phyloP scores from a whole-genome alignment of 2,797 vertebrate species.

The Rhinatrema bivittatum region DNA sequence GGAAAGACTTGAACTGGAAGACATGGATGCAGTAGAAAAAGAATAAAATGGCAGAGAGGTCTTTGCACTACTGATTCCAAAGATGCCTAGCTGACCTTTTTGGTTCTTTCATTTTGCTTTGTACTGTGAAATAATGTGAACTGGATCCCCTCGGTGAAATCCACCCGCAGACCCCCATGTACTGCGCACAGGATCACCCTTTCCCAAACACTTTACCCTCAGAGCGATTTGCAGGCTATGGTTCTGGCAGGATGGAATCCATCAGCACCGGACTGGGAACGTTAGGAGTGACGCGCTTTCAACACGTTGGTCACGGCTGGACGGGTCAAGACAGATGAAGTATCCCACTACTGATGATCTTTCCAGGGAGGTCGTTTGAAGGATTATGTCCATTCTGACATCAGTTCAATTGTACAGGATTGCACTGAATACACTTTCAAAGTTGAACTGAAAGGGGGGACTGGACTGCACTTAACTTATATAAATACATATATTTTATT shows the following conservation, averaged over 20 bases:
- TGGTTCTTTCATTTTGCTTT: conserved; percentile 14
- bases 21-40: conserved; percentile 37
- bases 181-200: conserved; percentile 20
- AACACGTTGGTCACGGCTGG: no score
- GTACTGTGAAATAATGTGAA: conserved; percentile 47
- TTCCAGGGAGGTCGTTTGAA: no score
- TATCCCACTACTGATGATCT: no score
- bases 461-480: no score
- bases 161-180: conserved; percentile 9
- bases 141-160: conserved; percentile 59
- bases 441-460: no score
- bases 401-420: no score
- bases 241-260: conserved; percentile 26
- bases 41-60: conserved; percentile 49
- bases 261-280: conserved; percentile 23
- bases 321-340: no score
- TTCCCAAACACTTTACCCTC: conserved; percentile 21
- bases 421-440: no score
- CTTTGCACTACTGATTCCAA: conserved; percentile 77
- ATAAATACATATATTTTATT: no score
- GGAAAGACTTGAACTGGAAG: conserved; percentile 74
- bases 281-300: conserved; percentile 4
- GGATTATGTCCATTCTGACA: no score
- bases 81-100: conserved; percentile 64
- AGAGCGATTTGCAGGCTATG: conserved; percentile 18